phyloP scores from a whole-genome alignment of 2,888 invertebrate genomes.

The Aphelenchoides bicaudatus region DNA sequence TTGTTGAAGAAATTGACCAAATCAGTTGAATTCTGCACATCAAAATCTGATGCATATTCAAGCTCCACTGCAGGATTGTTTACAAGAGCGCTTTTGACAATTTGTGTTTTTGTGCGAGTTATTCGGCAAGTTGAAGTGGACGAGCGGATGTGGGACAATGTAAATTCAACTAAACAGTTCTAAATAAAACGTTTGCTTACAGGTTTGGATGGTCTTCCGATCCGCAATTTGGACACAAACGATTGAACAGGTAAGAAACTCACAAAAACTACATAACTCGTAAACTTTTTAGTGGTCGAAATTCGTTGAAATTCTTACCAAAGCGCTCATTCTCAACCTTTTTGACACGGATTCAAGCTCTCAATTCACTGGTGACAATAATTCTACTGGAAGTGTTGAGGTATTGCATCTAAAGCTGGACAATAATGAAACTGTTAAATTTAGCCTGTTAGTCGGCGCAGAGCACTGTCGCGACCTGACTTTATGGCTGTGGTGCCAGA shows the following conservation, averaged over 20 bases:
- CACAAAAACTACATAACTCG: background rate
- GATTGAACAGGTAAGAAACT: constrained; percentile 16
- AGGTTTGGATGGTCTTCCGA: constrained; percentile 43
- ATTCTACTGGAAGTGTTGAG: too few relatives aligned
- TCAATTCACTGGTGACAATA: constrained; percentile 4
- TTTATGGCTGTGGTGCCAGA: background rate
- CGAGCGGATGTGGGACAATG: constrained; percentile 54
- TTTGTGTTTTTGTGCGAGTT: constrained; percentile 38
- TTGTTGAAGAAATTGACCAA: constrained; percentile 41
- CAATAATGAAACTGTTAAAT: too few relatives aligned
- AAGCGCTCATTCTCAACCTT: constrained; percentile 88
- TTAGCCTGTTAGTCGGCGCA: background rate
- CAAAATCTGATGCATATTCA: constrained; percentile 44
- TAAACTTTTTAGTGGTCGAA: constrained; percentile 45
- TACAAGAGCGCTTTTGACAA: constrained; percentile 44
- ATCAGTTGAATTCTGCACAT: constrained; percentile 37
- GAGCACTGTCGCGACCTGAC: constrained; percentile 4
- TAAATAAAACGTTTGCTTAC: too few relatives aligned
- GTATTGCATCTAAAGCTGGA: too few relatives aligned
- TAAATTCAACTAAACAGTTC: too few relatives aligned
- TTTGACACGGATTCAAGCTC: constrained; percentile 74
- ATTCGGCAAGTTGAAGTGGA: constrained; percentile 49
- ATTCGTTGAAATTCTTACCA: constrained; percentile 82
- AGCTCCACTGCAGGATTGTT: constrained; percentile 51
- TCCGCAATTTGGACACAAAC: constrained; percentile 36